These are phyloP conservation scores for Miniopterus natalensis DNA, from an alignment of 2,113 vertebrate genomes.

Conservation along the genomic window DNA sequence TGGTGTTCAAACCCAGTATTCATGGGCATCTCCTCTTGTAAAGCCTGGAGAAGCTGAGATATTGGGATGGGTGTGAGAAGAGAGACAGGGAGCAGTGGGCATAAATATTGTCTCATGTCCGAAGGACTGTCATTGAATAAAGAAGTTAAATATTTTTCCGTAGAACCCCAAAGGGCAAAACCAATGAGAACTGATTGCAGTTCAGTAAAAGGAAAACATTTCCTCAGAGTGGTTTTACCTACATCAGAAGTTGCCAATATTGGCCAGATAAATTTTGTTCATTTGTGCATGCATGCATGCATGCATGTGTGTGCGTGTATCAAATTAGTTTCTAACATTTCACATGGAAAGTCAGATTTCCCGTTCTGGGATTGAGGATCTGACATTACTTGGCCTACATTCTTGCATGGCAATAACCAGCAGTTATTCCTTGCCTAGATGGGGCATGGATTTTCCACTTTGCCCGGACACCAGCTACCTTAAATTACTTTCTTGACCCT, in stretches of 20 bases:
- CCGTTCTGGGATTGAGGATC: slow-evolving; percentile 4
- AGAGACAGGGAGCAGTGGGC: background rate
- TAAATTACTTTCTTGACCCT: background rate
- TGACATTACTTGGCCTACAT: background rate
- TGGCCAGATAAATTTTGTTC: slow-evolving; percentile 6
- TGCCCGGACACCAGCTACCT: background rate
- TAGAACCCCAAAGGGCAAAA: background rate
- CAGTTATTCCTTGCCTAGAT: background rate
- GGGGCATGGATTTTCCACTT: background rate
- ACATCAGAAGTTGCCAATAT: background rate
- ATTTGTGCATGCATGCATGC: background rate
- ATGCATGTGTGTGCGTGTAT: background rate
- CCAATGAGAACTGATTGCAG: background rate
- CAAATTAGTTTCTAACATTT: slow-evolving; percentile 47
- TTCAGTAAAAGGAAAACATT: slow-evolving; percentile 9
- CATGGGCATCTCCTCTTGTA: background rate
- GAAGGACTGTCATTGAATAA: background rate
- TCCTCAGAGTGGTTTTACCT: background rate
- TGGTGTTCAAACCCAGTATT: background rate
- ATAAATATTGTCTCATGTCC: background rate
- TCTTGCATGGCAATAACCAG: background rate
- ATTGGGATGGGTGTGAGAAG: background rate
- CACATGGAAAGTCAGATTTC: slow-evolving; percentile 28
- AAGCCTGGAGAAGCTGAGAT: background rate
- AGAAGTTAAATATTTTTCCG: slow-evolving; percentile 23